Percentiles rank a stretch among this genome's conserved stretches.
These are phyloP conservation scores for Fulmarus glacialis DNA, from an alignment of 2,113 vertebrate species.

Conservation along the genomic window DNA sequence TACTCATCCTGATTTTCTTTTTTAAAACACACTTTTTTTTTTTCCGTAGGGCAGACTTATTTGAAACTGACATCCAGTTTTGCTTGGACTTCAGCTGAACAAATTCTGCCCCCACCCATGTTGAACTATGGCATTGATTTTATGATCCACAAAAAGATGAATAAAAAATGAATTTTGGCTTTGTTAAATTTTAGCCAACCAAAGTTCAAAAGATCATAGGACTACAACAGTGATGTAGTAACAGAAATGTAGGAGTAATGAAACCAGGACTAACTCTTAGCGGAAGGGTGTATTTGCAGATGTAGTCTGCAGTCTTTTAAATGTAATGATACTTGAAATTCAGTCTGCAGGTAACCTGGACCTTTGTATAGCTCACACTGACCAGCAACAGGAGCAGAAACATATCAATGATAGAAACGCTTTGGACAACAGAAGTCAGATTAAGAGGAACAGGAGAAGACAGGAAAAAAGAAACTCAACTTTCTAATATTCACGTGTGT, in stretches of 20 bases:
- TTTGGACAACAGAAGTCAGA: not conserved
- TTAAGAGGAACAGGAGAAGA: not conserved
- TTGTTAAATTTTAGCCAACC: not conserved
- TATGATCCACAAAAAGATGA: not conserved
- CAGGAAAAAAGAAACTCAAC: not conserved
- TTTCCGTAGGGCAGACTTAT: fast-evolving
- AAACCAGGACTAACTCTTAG: not conserved
- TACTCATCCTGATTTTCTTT: not conserved
- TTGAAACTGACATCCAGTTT: not conserved
- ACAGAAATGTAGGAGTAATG: not conserved
- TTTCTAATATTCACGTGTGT: not conserved
- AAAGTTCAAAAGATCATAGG: not conserved
- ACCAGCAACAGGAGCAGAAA: not conserved
- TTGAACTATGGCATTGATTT: not conserved
- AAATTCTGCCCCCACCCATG: not conserved
- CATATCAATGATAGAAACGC: not conserved
- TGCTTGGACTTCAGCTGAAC: not conserved
- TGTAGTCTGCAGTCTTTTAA: not conserved
- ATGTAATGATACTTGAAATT: not conserved
- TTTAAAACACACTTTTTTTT: not conserved
- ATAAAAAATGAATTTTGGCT: not conserved
- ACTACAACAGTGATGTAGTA: not conserved
- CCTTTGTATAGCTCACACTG: not conserved
- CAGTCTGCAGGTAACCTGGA: not conserved
- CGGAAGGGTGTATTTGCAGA: not conserved